Conservation (phyloP, 2,888 invertebrate genomes). For the Monoplex corrugatus region DNA sequence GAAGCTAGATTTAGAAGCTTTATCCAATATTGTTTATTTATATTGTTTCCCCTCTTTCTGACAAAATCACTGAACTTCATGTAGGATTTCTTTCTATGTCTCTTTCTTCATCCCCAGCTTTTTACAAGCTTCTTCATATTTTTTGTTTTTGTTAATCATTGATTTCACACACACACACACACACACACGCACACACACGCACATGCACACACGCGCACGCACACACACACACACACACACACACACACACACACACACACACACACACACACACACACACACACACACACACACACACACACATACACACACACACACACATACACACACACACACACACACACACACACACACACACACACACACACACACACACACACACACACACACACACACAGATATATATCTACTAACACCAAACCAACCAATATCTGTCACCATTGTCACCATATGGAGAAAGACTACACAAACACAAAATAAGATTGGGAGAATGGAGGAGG, state of each 20-base stretch:
- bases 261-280: not conserved
- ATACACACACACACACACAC: constrained; percentile 25
- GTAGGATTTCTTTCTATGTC: too few relatives aligned
- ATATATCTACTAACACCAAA: not conserved
- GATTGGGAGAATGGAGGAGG: too few relatives aligned
- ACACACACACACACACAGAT: not conserved
- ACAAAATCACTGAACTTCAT: too few relatives aligned
- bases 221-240: not conserved
- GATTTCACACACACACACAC: not conserved
- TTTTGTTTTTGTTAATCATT: not conserved
- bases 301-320: not conserved
- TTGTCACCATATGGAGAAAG: too few relatives aligned
- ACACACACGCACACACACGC: not conserved
- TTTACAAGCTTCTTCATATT: too few relatives aligned
- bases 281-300: not conserved
- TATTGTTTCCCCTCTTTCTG: too few relatives aligned
- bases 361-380: not conserved
- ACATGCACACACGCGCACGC: not conserved
- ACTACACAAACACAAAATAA: too few relatives aligned
- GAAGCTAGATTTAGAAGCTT: too few relatives aligned
- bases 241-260: constrained; percentile 18
- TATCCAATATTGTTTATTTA: not conserved
- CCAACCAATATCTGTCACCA: too few relatives aligned
- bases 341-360: not conserved
- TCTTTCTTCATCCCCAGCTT: too few relatives aligned